Percentiles rank a stretch among this genome's conserved stretches.
These are phyloP conservation scores for Axinella damicornis DNA, from an alignment of 37 sponge, comb jelly and placozoan genomes.

Conservation along the genomic window DNA sequence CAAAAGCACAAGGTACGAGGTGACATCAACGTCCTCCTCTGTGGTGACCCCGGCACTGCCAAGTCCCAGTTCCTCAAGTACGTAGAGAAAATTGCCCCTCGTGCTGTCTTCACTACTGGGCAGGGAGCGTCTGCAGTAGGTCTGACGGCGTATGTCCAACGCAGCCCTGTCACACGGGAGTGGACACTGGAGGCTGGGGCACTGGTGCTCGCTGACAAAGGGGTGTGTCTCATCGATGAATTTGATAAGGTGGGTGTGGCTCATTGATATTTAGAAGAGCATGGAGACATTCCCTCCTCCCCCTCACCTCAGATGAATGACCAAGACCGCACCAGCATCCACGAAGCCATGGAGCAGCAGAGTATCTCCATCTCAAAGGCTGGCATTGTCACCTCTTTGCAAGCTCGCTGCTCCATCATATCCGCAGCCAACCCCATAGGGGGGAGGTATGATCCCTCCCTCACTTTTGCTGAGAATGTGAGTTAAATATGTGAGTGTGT, in stretches of 20 bases:
- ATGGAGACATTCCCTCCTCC: constrained; percentile 1
- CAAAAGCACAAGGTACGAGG: constrained; percentile 97
- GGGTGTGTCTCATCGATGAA: constrained; percentile 99
- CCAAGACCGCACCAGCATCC: constrained; percentile 96
- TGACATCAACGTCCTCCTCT: constrained; percentile 95
- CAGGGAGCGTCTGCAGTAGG: constrained; percentile 99
- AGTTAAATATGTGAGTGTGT: no score
- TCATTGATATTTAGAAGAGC: no score
- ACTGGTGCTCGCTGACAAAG: constrained; percentile 98
- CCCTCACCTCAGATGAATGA: constrained; percentile 90
- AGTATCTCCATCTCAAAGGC: constrained; percentile 99
- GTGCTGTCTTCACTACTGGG: constrained; percentile 98
- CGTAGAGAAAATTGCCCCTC: constrained; percentile 96
- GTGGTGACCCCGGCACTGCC: constrained; percentile 99
- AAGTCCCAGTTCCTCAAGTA: constrained; percentile 99
- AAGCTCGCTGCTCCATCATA: constrained; percentile 96
- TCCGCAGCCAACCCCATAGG: constrained; percentile 98
- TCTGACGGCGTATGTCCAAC: constrained; percentile 97
- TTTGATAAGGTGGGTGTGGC: constrained; percentile 91
- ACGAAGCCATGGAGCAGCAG: constrained; percentile 99
- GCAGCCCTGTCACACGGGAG: constrained; percentile 96
- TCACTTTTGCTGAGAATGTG: constrained; percentile 98
- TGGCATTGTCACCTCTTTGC: constrained; percentile 98
- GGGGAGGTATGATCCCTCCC: constrained; percentile 97
- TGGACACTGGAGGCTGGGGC: constrained; percentile 99